A percentile compares a stretch with the other conserved stretches of the same genome.
phyloP scores from a whole-genome alignment of 2,888 invertebrate genomes.

The Leptopilina myrica region DNA sequence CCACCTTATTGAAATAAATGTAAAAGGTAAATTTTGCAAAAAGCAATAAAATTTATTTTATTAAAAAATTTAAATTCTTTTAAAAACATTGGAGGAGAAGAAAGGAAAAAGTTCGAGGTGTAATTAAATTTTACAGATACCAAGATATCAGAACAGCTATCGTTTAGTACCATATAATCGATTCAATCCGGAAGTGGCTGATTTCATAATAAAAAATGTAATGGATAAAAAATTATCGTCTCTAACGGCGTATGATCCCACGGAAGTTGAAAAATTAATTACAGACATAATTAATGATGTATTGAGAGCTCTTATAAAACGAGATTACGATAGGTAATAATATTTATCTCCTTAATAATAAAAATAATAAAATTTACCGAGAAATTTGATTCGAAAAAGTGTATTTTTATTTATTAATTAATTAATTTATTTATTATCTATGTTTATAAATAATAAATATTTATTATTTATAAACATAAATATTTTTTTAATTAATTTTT shows the following conservation, averaged over 20 bases:
- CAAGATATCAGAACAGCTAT: constrained; percentile 60
- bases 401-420: no score
- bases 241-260: constrained; percentile 54
- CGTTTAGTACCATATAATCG: constrained; percentile 54
- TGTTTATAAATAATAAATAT: no score
- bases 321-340: constrained; percentile 59
- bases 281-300: constrained; percentile 55
- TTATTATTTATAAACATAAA: no score
- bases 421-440: no score
- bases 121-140: constrained; percentile 47
- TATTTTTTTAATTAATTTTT: no score
- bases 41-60: no score
- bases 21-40: no score
- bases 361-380: no score
- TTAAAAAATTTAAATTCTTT: background rate
- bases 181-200: constrained; percentile 50
- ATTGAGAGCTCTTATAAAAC: constrained; percentile 52
- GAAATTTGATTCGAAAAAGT: no score
- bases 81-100: no score
- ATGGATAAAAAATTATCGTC: constrained; percentile 52
- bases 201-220: constrained; percentile 50
- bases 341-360: background rate
- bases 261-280: constrained; percentile 51
- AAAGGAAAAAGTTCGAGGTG: background rate
- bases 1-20: no score